Evolutionary conservation across 2,888 invertebrate species (phyloP).

Genomic region (Carabus problematicus): DNA sequence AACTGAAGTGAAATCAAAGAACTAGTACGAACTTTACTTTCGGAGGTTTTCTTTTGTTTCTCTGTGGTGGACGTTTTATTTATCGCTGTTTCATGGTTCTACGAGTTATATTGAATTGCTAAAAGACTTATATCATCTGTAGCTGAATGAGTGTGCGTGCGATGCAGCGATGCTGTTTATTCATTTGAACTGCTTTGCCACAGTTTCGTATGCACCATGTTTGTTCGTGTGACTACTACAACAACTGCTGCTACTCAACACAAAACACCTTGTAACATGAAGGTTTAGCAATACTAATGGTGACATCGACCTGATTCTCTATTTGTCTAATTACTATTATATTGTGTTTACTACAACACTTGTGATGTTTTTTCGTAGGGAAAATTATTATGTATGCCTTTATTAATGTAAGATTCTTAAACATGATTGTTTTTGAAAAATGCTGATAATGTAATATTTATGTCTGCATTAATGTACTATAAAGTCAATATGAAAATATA

Average conservation of each 20-base stretch:
- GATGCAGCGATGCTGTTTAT: no score
- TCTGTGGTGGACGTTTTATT: conserved; percentile 28
- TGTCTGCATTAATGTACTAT: conserved; percentile 8
- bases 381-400: conserved; percentile 31
- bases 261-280: conserved; percentile 23
- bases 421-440: conserved; percentile 17
- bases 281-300: conserved; percentile 29
- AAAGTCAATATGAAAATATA: conserved; percentile 21
- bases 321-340: no score
- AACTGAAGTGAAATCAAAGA: conserved; percentile 56
- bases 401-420: conserved; percentile 12
- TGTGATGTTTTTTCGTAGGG: conserved; percentile 22
- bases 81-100: conserved; percentile 3
- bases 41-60: no score
- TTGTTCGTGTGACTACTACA: no score
- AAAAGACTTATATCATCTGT: conserved; percentile 1
- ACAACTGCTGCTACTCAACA: not conserved
- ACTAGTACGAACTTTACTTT: conserved; percentile 42
- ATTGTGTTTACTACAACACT: conserved; percentile 20
- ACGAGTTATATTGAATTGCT: conserved; percentile 4
- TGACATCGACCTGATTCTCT: conserved; percentile 7
- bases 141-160: no score
- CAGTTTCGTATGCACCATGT: no score
- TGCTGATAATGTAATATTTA: conserved; percentile 36
- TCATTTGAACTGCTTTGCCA: no score